Conservation (phyloP, 2,113 vertebrate species). For the Neopipo cinnamomea region DNA sequence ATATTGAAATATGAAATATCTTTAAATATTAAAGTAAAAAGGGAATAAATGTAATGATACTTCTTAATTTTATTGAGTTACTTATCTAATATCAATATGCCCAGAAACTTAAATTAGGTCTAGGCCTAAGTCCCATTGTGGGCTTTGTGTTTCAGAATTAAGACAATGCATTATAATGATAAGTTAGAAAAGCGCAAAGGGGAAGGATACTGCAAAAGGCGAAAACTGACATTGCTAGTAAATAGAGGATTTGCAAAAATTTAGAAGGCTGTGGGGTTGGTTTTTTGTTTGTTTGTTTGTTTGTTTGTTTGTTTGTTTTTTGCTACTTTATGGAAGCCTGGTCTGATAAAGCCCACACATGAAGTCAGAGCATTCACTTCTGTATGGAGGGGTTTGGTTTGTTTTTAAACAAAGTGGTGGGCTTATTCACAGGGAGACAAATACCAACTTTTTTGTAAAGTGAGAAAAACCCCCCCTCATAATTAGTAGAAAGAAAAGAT, state of each 20-base stretch:
- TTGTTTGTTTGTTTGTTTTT: too few species aligned
- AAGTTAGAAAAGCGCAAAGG: neutral
- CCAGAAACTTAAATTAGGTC: neutral
- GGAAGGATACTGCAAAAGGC: neutral
- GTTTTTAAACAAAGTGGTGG: neutral
- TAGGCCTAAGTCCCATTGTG: neutral
- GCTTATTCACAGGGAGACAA: neutral
- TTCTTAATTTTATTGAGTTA: neutral
- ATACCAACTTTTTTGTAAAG: neutral
- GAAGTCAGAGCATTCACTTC: neutral
- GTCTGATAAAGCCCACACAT: neutral
- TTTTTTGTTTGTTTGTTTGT: too few species aligned
- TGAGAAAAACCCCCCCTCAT: fast-evolving
- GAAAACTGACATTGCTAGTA: neutral
- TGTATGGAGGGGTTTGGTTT: neutral
- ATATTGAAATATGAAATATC: neutral
- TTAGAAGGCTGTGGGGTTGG: neutral
- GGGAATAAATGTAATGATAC: neutral
- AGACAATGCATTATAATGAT: neutral
- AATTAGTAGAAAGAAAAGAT: neutral
- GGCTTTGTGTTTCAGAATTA: neutral
- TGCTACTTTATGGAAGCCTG: neutral
- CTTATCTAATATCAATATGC: neutral
- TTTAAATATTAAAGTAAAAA: neutral
- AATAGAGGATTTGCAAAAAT: neutral